Percentiles rank a stretch among this genome's conserved stretches.
Conservation (phyloP, 1,140 invertebrate genomes). For the Campoletis sonorensis region DNA sequence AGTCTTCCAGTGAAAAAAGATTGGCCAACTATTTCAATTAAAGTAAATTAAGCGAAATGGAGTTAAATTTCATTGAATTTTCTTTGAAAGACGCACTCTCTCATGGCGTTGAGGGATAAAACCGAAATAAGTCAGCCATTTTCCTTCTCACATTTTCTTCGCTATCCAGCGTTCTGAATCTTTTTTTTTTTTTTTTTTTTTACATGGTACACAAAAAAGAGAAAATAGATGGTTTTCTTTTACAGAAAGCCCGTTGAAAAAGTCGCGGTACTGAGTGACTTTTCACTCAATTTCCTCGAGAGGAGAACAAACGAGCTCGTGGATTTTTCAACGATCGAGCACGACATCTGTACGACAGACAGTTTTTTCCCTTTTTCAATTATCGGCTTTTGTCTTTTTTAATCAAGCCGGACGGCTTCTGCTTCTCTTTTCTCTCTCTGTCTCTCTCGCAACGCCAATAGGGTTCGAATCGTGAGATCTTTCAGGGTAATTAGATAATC, state of each 20-base stretch:
- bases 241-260: not conserved
- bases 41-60: too few species aligned
- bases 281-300: constrained; percentile 31
- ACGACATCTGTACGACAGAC: constrained; percentile 10
- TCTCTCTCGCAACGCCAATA: not conserved
- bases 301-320: not conserved
- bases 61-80: too few species aligned
- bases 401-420: not conserved
- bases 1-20: too few species aligned
- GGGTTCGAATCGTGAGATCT: not conserved
- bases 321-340: not conserved
- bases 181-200: too few species aligned
- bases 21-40: too few species aligned
- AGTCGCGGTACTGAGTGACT: constrained; percentile 5
- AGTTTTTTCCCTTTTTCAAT: constrained; percentile 15
- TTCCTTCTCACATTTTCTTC: not conserved
- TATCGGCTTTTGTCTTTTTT: constrained; percentile 34
- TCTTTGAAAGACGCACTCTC: too few species aligned
- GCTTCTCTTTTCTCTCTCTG: not conserved
- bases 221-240: not conserved
- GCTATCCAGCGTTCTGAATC: not conserved
- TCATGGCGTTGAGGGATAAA: too few species aligned
- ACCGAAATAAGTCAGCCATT: too few species aligned
- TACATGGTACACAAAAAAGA: too few species aligned
- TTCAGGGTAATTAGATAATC: constrained; percentile 15